Conservation (phyloP, 37 sponge, comb jelly and placozoan species). For the Cliona cf. orientalis region DNA sequence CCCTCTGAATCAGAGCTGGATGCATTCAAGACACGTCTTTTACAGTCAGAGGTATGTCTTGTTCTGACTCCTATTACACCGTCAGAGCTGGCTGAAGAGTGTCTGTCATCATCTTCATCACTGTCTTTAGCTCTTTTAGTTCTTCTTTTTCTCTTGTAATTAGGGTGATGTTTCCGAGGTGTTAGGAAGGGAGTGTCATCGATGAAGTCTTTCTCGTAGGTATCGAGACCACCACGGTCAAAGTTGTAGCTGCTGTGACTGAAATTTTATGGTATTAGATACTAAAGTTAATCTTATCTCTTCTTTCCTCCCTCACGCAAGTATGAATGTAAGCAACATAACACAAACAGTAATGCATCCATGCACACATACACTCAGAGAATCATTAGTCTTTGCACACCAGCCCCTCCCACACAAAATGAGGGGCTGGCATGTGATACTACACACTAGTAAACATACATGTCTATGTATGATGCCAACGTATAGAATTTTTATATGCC, state of each 20-base stretch:
- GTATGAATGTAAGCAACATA: too few relatives aligned
- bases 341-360: too few relatives aligned
- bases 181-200: too few relatives aligned
- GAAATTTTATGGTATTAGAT: neutral
- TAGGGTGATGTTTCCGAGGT: too few relatives aligned
- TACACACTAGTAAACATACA: neutral
- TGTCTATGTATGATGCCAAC: neutral
- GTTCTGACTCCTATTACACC: neutral
- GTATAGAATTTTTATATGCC: neutral
- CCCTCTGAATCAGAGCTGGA: neutral
- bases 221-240: constrained; percentile 42
- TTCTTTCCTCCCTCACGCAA: too few relatives aligned
- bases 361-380: too few relatives aligned
- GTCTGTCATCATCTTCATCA: too few relatives aligned
- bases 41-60: neutral
- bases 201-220: constrained; percentile 63
- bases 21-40: neutral
- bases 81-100: too few relatives aligned
- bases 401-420: neutral
- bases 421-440: neutral
- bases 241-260: constrained; percentile 38
- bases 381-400: neutral
- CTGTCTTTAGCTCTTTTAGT: too few relatives aligned
- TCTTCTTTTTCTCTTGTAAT: too few relatives aligned
- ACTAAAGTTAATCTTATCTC: too few relatives aligned